Conservation (phyloP, 53 echinoderm and acorn worm species). For the Pentamera pediparva region DNA sequence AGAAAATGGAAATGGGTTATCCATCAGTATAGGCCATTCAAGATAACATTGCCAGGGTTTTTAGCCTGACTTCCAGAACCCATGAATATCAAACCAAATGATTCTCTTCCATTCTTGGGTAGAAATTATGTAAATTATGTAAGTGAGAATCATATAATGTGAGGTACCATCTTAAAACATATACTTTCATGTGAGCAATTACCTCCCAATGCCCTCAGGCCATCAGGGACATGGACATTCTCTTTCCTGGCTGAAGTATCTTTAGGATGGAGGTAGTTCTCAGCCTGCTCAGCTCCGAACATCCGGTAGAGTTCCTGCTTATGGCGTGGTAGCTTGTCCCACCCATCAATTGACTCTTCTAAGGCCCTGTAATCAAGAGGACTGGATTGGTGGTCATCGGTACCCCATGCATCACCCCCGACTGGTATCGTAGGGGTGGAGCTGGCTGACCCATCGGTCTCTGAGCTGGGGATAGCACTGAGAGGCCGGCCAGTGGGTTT, state of each 20-base stretch:
- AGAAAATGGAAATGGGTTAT: too few species aligned
- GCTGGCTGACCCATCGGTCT: conserved; percentile 9
- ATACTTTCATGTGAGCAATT: too few species aligned
- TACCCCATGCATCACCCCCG: conserved; percentile 19
- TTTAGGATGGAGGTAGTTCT: conserved; percentile 74
- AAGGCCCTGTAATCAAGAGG: too few species aligned
- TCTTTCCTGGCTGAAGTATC: conserved; percentile 72
- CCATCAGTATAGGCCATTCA: too few species aligned
- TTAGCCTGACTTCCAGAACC: too few species aligned
- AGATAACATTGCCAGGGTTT: too few species aligned
- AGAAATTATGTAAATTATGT: too few species aligned
- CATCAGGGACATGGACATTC: conserved; percentile 51
- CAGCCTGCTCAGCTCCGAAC: conserved; percentile 76
- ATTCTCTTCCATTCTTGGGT: too few species aligned
- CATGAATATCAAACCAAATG: too few species aligned
- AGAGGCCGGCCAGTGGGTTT: too few species aligned
- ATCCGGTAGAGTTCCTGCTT: conserved; percentile 70
- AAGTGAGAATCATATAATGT: too few species aligned
- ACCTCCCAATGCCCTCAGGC: conserved; percentile 81
- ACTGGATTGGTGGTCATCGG: background rate
- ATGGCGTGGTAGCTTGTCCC: conserved; percentile 52
- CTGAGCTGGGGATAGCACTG: conserved; percentile 29
- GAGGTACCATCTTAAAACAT: too few species aligned
- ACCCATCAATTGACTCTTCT: conserved; percentile 28
- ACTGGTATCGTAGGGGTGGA: conserved; percentile 27